Percentiles rank a stretch among this genome's conserved stretches.
Evolutionary conservation across 2,888 invertebrate species (phyloP).

Genomic region (Drosophila gaucha): DNA sequence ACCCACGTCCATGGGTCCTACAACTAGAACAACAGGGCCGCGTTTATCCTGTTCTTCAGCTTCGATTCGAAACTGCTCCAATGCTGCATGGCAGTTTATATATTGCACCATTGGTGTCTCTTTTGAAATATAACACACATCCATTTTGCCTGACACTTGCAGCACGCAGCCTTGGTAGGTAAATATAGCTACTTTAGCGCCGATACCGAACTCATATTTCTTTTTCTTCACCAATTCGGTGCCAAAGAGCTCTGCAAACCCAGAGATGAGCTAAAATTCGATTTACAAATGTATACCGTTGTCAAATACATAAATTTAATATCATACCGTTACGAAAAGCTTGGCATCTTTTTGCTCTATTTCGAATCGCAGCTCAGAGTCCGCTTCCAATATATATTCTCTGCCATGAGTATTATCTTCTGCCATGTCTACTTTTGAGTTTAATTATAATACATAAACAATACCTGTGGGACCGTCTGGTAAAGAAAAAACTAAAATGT

Average conservation of each 20-base stretch:
- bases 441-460: background rate
- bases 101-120: constrained; percentile 99
- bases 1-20: constrained; percentile 98
- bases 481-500: background rate
- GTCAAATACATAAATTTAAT: background rate
- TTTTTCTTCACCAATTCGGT: constrained; percentile 97
- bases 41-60: constrained; percentile 90
- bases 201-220: constrained; percentile 94
- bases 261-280: constrained; percentile 90
- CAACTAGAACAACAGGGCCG: constrained; percentile 95
- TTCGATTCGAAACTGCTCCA: constrained; percentile 94
- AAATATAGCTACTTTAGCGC: constrained; percentile 97
- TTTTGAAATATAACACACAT: constrained; percentile 97
- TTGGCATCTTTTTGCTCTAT: constrained; percentile 94
- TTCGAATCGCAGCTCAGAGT: constrained; percentile 97
- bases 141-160: constrained; percentile 94
- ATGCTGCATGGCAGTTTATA: constrained; percentile 96
- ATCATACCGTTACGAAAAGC: constrained; percentile 89
- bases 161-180: constrained; percentile 98
- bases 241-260: constrained; percentile 98
- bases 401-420: constrained; percentile 67
- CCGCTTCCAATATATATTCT: constrained; percentile 93
- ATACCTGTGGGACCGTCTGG: background rate
- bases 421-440: constrained; percentile 53
- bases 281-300: background rate